Evolutionary conservation across 2,113 vertebrate species (phyloP), one percentile per base, ranked within the genome.

Genomic region (Pavo muticus): DNA sequence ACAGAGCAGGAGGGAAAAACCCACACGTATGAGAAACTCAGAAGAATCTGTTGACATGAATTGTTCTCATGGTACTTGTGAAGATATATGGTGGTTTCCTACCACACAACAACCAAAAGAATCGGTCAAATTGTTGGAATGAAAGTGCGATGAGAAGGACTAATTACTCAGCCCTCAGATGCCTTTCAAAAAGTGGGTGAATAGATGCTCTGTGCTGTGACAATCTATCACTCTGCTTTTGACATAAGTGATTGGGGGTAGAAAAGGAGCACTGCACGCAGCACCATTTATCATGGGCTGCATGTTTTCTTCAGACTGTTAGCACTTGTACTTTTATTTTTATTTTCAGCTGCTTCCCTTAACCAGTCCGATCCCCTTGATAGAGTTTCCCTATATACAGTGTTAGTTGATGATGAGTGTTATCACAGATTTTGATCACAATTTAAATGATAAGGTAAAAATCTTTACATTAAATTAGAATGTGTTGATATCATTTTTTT

Each of bases 261-360:
- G 77, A 44, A 69, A 65, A 91, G 54, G 52, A 68, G 25, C 29
- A 25, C 48, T 37, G 32, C 47, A 18, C 35, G 32, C 21, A 79
- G 29, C 23, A 25, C 12, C 11, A 3, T 0, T 67, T 40, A 35
- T 80, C 24, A 59, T 64, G 61, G 29, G 23, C 57, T 87, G n/a
- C 18, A 54, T 24, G 7, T 24, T 60, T 29, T 73, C 42, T 64
- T 69, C 65, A 18, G 6, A 50, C 56, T 68, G 29, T 25, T 42
- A 63, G 27, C 42, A 48, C 3, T 21, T 30, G 25, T 50, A 68
- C 30, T 79, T 90, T 90, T 60, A 47, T 60, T 92, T 89, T 78
- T 74, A 35, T 78, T 93, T 96, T 91, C 85, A 86, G 30, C 6
- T 25, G n/a, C 50, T 80, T 90, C 68, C 30, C 42, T 60, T 88